Evolutionary conservation across 2,113 vertebrate species (phyloP).

Genomic region (Geococcyx californianus): DNA sequence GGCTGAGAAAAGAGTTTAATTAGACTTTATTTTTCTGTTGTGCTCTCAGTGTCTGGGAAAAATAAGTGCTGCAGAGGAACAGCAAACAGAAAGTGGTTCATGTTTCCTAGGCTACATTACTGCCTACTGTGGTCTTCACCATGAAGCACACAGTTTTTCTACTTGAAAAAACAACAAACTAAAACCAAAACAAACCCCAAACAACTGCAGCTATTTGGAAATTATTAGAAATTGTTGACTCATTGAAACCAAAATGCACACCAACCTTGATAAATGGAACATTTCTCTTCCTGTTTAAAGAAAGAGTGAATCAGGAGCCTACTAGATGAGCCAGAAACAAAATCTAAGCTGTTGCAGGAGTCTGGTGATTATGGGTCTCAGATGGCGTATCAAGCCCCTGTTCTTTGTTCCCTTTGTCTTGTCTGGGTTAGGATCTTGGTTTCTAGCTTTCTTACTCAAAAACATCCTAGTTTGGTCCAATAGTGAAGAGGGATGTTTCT

Average conservation of each 20-base stretch:
- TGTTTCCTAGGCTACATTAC: not conserved
- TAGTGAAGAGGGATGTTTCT: not conserved
- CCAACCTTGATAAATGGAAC: not conserved
- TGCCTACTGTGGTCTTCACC: not conserved
- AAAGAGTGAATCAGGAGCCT: not conserved
- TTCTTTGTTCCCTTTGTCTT: not conserved
- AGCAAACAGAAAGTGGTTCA: not conserved
- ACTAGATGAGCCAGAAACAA: not conserved
- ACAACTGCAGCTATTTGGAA: not conserved
- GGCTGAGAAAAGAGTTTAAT: not conserved
- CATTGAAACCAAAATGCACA: not conserved
- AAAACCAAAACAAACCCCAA: not conserved
- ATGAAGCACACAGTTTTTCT: not conserved
- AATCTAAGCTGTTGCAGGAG: not conserved
- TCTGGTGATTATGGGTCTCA: not conserved
- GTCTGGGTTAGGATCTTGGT: not conserved
- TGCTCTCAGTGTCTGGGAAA: not conserved
- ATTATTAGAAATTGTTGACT: conserved; percentile 27
- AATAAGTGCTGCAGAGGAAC: not conserved
- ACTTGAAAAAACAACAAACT: not conserved
- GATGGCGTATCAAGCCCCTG: not conserved
- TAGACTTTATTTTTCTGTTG: not conserved
- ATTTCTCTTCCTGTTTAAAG: conserved; percentile 8
- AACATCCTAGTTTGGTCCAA: not conserved
- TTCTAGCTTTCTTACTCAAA: not conserved